Base-by-base conservation (phyloP, 2,113 vertebrate species). In the Caretta caretta region DNA sequence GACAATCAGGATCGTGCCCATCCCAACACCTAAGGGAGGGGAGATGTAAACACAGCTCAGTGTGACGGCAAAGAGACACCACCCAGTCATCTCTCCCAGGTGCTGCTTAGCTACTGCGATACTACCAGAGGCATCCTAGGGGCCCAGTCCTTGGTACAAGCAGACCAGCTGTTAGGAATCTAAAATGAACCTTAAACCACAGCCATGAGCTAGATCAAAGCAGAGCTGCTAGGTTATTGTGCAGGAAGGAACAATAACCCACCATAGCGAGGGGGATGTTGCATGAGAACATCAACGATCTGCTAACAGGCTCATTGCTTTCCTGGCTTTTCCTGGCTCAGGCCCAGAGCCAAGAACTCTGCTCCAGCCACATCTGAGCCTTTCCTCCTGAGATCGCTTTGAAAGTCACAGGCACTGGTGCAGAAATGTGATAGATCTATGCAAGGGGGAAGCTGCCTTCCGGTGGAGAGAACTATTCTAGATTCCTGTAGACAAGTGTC, bases 1-100 rank as follows among this genome's bases (percentile, higher is more conserved):
- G 81, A 99, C 98, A 88, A 99, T 98, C 94, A 99, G 98, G 96
- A 99, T 97, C 50, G 98, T 99, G 97, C 98, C 98, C 24, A 98
- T 98, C 22, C 98, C 98, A 94, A 98, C 75, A 83, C 98, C 98
- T 99, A 96, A 83, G 94, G 80, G 59, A 59, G 87, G 84, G 96
- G 92, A 96, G 86, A 86, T 35, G 90, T 94, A 96, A 96, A 98
- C 89, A 90, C 94, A 94, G 82, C 65, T 85, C 56, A 91, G 31
- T 49, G 38, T 54, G 42, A 88, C 11, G 31, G 59, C 50, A 88
- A 29, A 50, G 80, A 29, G 6, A n/a, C 29, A 57, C 57, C 50
- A 87, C 31, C 97, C 86, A 96, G 92, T 69, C 50, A 85, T 81
- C 49, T 72, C 72, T 72, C 75, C 24, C 31, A 25, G 53, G 50